phyloP scores from a whole-genome alignment of 2,797 vertebrate genomes.

The Ataeniobius toweri region DNA sequence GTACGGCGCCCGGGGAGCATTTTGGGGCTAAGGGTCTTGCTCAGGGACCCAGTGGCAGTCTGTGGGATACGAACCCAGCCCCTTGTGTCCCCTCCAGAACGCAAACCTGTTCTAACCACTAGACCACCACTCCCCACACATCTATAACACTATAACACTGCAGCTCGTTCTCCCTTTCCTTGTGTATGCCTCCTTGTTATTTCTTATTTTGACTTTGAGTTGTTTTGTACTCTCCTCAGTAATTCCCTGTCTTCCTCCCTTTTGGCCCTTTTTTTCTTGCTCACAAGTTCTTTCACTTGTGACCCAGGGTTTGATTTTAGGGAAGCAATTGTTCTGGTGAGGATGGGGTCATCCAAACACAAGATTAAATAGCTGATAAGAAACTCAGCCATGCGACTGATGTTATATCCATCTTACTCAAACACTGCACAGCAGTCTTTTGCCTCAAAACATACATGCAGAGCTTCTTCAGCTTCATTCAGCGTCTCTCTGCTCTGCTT shows the following conservation, averaged over 20 bases:
- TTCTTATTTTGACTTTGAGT: constrained; percentile 1
- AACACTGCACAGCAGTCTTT: not conserved
- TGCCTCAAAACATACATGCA: not conserved
- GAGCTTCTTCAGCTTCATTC: not conserved
- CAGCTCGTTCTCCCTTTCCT: too few species aligned
- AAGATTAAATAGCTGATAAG: not conserved
- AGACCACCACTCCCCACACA: too few species aligned
- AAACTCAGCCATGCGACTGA: not conserved
- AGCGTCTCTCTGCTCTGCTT: not conserved
- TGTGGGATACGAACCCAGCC: too few species aligned
- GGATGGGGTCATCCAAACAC: not conserved
- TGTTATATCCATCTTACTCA: not conserved
- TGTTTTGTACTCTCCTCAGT: not conserved
- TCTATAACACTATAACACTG: not conserved
- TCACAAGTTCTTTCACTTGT: not conserved
- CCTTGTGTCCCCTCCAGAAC: too few species aligned
- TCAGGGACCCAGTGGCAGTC: too few species aligned
- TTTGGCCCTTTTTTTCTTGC: not conserved
- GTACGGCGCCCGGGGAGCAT: too few species aligned
- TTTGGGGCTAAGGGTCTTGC: too few species aligned
- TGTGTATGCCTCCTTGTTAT: too few species aligned
- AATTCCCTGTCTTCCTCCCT: not conserved
- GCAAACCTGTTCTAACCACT: too few species aligned
- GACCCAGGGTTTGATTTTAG: not conserved
- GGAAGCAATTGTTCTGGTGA: not conserved